Base-by-base conservation (phyloP, 2,888 invertebrate species). In the Drosophila differens region DNA sequence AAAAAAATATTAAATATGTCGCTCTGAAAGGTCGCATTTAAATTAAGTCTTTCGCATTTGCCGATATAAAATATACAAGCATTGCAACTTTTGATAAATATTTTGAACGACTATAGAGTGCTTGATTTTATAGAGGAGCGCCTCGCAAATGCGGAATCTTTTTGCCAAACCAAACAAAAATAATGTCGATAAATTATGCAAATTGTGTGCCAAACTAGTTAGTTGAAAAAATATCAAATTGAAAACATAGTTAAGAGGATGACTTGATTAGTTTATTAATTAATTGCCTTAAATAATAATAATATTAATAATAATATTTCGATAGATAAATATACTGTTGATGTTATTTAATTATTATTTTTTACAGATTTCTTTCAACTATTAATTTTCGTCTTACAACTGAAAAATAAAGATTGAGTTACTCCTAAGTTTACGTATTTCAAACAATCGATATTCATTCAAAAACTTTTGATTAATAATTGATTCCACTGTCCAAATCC, bases 181-280 rank as follows among this genome's bases (percentile, higher is more conserved):
- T 33, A 39, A 53, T 82, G 55, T 71, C 61, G 69, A 76, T 82
- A 62, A 85, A 81, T 81, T 85, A 82, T 85, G 80, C 74, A 81
- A 85, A 85, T 84, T 63, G 51, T 53, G 37, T 30, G 51, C 51
- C 25, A 70, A 78, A 67, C 69, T 70, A 61, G 76, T 68, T 73
- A 49, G 35, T 35, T 37, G 16, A 37, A 37, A 37, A 37, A 37
- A 71, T 49, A 57, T 30, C 9, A 59, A 37, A 63, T 59, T 16
- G 2, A 44, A 41, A 49, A n/a, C 28, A 41, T 14, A 25, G 16
- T 32, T 12, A 49, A 41, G 64, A 51, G 76, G 64, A 19, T 44
- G 2, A 16, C n/a, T 44, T 16, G 30, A 16, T 53, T 14, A 33
- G 62, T 47, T 30, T 28, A 7, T 39, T 28, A 25, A 28, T 28